phyloP scores from a whole-genome alignment of 2,113 vertebrate species.

The Halichoerus grypus region DNA sequence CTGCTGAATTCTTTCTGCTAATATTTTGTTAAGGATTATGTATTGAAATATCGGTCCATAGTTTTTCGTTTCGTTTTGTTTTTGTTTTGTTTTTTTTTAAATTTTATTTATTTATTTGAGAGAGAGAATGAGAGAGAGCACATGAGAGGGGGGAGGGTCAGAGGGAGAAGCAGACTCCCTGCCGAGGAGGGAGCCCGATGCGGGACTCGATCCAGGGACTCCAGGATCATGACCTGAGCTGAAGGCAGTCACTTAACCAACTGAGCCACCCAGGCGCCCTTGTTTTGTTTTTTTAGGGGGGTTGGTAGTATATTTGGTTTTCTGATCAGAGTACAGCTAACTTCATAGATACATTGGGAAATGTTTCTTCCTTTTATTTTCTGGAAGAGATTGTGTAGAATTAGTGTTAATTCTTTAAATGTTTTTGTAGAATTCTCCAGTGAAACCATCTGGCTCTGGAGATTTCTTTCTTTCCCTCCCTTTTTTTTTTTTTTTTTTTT shows the following conservation, averaged over 20 bases:
- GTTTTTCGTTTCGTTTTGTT: neutral
- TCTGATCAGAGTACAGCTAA: neutral
- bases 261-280: too few relatives aligned
- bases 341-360: neutral
- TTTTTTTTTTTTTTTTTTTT: neutral
- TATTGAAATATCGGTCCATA: neutral
- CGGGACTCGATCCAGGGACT: too few relatives aligned
- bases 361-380: slow-evolving; percentile 3
- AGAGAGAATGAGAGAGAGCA: too few relatives aligned
- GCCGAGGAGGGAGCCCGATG: too few relatives aligned
- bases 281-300: neutral
- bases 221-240: too few relatives aligned
- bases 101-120: too few relatives aligned
- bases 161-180: too few relatives aligned
- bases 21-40: neutral
- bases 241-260: too few relatives aligned
- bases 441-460: neutral
- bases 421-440: neutral
- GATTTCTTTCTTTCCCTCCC: neutral
- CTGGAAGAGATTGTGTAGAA: neutral
- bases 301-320: neutral
- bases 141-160: too few relatives aligned
- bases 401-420: slow-evolving; percentile 4
- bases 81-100: neutral
- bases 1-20: neutral